Conservation (phyloP, 2,888 invertebrate genomes). For the Hesperia comma region DNA sequence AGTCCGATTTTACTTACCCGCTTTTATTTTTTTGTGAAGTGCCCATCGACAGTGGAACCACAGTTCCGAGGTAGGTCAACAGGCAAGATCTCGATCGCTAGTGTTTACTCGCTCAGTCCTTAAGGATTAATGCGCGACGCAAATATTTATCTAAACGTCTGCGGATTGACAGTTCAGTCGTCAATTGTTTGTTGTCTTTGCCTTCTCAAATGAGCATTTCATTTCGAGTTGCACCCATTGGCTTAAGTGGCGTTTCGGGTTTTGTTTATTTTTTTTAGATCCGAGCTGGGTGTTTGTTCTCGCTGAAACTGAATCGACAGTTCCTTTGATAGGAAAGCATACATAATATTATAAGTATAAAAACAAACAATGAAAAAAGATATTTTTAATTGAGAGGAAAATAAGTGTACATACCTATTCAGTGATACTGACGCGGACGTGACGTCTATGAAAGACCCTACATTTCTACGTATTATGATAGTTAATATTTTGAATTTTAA, state of each 20-base stretch:
- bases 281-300: conserved; percentile 51
- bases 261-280: conserved; percentile 60
- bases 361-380: too few relatives aligned
- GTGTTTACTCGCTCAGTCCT: conserved; percentile 71
- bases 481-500: too few relatives aligned
- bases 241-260: conserved; percentile 75
- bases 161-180: conserved; percentile 83
- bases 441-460: too few relatives aligned
- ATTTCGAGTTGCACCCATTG: conserved; percentile 78
- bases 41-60: conserved; percentile 41
- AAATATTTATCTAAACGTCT: conserved; percentile 83
- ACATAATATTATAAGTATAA: too few relatives aligned
- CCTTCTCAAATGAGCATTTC: conserved; percentile 82
- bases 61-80: conserved; percentile 65
- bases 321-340: too few relatives aligned
- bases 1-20: not conserved
- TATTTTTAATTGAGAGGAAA: too few relatives aligned
- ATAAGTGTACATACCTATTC: too few relatives aligned
- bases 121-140: conserved; percentile 81
- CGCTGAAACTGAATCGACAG: too few relatives aligned
- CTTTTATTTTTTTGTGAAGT: conserved; percentile 13
- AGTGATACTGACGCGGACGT: too few relatives aligned
- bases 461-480: too few relatives aligned
- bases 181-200: conserved; percentile 83
- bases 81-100: conserved; percentile 75